Conservation (phyloP, 2,797 vertebrate genomes). For the Astyanax mexicanus region DNA sequence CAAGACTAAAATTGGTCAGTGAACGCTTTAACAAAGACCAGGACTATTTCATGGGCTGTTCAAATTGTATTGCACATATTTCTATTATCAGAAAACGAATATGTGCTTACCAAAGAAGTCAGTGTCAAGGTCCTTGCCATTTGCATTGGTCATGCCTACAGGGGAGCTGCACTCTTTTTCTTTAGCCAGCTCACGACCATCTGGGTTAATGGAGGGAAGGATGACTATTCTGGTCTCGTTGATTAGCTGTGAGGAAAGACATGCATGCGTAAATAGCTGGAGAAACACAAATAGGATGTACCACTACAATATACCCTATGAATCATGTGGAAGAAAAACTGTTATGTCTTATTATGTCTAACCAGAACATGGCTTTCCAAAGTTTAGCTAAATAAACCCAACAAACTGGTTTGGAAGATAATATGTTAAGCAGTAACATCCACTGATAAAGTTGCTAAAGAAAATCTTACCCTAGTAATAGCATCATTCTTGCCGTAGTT, state of each 20-base stretch:
- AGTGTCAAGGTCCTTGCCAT: constrained; percentile 89
- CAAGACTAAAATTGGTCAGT: too few species aligned
- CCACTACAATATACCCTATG: too few species aligned
- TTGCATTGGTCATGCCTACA: constrained; percentile 82
- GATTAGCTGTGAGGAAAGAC: constrained; percentile 80
- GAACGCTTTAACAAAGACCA: too few species aligned
- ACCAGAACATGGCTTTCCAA: too few species aligned
- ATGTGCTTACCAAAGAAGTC: constrained; percentile 90
- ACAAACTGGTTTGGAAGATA: not conserved
- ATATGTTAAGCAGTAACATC: not conserved
- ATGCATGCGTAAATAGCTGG: not conserved
- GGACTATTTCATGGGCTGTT: too few species aligned
- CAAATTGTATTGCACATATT: too few species aligned
- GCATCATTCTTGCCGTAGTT: constrained; percentile 92
- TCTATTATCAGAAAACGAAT: too few species aligned
- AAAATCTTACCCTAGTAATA: constrained; percentile 86
- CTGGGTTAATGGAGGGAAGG: constrained; percentile 94
- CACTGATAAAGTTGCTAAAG: too few species aligned
- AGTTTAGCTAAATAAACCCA: too few species aligned
- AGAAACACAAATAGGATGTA: too few species aligned
- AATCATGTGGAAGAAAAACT: too few species aligned
- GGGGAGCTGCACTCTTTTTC: constrained; percentile 89
- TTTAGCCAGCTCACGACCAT: constrained; percentile 88
- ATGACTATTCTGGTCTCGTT: constrained; percentile 93
- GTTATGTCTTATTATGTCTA: too few species aligned